Conservation (phyloP, 2,888 invertebrate genomes). For the Marronus borbonicus region DNA sequence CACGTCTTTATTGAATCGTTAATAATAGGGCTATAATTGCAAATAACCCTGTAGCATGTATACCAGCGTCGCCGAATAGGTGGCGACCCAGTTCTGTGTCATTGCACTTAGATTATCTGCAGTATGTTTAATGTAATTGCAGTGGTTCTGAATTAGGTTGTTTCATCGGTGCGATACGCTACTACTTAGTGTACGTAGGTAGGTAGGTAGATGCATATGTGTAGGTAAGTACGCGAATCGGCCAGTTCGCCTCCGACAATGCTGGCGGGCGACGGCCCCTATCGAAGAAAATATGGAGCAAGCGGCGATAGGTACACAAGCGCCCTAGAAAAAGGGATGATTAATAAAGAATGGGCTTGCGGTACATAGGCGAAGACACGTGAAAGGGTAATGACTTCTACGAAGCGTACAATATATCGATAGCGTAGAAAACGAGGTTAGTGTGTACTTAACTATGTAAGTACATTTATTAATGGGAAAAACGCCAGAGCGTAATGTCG, state of each 20-base stretch:
- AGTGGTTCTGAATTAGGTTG: conserved; percentile 28
- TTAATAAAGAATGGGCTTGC: conserved; percentile 5
- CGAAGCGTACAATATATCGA: background rate
- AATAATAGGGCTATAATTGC: no score
- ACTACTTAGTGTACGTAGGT: background rate
- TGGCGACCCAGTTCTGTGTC: conserved; percentile 14
- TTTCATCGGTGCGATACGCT: conserved; percentile 17
- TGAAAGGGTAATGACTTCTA: background rate
- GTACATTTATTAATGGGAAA: no score
- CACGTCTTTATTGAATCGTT: no score
- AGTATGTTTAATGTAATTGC: conserved; percentile 39
- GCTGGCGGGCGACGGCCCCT: background rate
- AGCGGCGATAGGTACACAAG: conserved; percentile 1
- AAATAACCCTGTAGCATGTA: background rate
- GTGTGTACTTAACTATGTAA: background rate
- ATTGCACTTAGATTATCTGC: conserved; percentile 38
- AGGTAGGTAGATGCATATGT: background rate
- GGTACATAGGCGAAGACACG: conserved; percentile 1
- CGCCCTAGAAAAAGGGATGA: conserved; percentile 12
- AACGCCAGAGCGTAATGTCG: no score
- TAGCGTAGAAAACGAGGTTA: background rate
- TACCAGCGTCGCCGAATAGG: background rate
- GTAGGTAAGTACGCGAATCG: background rate
- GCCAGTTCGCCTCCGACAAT: no score
- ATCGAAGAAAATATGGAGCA: conserved; percentile 4